These are phyloP conservation scores for Mamestra brassicae DNA, from an alignment of 2,888 invertebrate species.

Conservation along the genomic window DNA sequence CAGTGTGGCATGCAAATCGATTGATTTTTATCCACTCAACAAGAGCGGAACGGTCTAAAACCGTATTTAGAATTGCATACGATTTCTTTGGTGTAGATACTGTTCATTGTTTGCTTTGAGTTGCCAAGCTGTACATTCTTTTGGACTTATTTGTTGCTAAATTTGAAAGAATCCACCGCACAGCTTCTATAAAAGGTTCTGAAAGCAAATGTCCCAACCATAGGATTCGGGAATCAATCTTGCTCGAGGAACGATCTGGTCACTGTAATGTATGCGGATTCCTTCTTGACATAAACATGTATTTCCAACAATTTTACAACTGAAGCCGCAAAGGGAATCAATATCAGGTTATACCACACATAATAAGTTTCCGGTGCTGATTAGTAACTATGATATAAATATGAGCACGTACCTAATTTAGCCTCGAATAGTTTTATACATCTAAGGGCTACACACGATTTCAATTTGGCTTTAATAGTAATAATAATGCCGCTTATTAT, in stretches of 20 bases:
- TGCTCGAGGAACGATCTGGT: background rate
- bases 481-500: conserved; percentile 27
- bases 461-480: conserved; percentile 54
- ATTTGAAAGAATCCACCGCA: background rate
- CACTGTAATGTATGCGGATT: too few species aligned
- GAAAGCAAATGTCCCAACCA: background rate
- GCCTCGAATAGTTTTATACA: conserved; percentile 7
- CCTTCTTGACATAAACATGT: background rate
- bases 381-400: background rate
- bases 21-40: conserved; percentile 50
- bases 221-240: background rate
- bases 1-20: conserved; percentile 45
- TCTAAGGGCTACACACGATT: conserved; percentile 59
- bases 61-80: conserved; percentile 43
- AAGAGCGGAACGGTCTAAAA: conserved; percentile 52
- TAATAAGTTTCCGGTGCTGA: background rate
- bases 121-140: background rate
- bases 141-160: background rate
- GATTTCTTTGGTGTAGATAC: background rate
- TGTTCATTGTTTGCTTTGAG: background rate
- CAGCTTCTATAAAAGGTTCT: background rate
- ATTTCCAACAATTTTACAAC: background rate
- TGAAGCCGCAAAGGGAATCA: background rate
- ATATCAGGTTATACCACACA: background rate
- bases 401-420: conserved; percentile 45